Evolutionary conservation across 2,888 invertebrate species (phyloP).

Genomic region (Sphaerophoria taeniata): DNA sequence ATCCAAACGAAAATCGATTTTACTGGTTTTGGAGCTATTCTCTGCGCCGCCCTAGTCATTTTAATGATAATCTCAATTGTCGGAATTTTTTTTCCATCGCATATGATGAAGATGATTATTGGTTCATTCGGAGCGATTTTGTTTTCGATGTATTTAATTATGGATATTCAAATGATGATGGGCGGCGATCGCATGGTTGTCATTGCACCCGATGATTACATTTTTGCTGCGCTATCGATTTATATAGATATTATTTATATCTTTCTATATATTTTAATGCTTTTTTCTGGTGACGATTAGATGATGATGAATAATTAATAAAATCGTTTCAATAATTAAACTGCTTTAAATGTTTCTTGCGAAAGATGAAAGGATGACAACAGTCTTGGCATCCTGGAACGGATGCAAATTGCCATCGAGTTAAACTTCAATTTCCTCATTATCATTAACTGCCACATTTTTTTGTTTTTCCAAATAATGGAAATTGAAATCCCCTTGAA

Average conservation of each 20-base stretch:
- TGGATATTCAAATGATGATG: constrained; percentile 95
- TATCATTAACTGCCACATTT: too few species aligned
- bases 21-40: constrained; percentile 89
- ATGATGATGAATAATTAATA: too few species aligned
- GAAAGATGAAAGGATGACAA: too few species aligned
- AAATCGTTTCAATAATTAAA: too few species aligned
- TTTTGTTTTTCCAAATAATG: too few species aligned
- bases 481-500: too few species aligned
- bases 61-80: constrained; percentile 91
- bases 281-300: constrained; percentile 12
- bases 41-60: constrained; percentile 89
- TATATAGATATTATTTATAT: constrained; percentile 95
- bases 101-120: constrained; percentile 88
- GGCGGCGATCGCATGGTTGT: constrained; percentile 93
- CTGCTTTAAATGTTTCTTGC: too few species aligned
- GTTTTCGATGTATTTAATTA: constrained; percentile 93
- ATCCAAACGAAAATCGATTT: constrained; percentile 96
- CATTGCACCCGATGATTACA: constrained; percentile 96
- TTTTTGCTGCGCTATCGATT: constrained; percentile 94
- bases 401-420: too few species aligned
- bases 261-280: constrained; percentile 85
- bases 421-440: too few species aligned
- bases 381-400: too few species aligned
- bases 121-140: constrained; percentile 93
- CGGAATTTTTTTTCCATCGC: constrained; percentile 85